phyloP scores from a whole-genome alignment of 2,797 vertebrate genomes.

The Arrhamphus sclerolepis region DNA sequence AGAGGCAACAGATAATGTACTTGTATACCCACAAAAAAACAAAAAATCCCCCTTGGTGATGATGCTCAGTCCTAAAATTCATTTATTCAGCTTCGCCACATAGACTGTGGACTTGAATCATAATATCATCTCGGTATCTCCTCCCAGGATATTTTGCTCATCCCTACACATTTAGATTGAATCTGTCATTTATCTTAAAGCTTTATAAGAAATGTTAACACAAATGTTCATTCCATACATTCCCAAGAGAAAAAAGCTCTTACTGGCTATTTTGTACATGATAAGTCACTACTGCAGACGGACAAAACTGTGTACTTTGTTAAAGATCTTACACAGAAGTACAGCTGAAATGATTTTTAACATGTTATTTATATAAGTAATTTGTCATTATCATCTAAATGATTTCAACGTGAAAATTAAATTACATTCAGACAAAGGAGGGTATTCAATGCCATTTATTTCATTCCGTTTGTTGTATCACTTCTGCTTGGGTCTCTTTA shows the following conservation, averaged over 20 bases:
- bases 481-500: too few relatives aligned
- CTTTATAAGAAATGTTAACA: neutral
- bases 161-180: conserved; percentile 4
- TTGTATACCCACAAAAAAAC: conserved; percentile 20
- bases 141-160: conserved; percentile 11
- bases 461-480: too few relatives aligned
- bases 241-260: neutral
- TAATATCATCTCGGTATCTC: conserved; percentile 27
- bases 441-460: too few relatives aligned
- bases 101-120: conserved; percentile 9
- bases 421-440: too few relatives aligned
- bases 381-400: too few relatives aligned
- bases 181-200: neutral
- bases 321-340: too few relatives aligned
- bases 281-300: neutral
- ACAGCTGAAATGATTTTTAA: too few relatives aligned
- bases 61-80: conserved; percentile 21
- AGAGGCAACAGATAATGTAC: conserved; percentile 19
- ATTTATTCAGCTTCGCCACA: conserved; percentile 24
- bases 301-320: neutral
- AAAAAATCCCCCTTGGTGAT: too few relatives aligned
- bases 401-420: too few relatives aligned
- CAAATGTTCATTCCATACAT: neutral
- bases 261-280: neutral
- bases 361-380: too few relatives aligned